Evolutionary conservation across 2,888 invertebrate genomes (phyloP).

Genomic region (Holacanthella duospinosa): DNA sequence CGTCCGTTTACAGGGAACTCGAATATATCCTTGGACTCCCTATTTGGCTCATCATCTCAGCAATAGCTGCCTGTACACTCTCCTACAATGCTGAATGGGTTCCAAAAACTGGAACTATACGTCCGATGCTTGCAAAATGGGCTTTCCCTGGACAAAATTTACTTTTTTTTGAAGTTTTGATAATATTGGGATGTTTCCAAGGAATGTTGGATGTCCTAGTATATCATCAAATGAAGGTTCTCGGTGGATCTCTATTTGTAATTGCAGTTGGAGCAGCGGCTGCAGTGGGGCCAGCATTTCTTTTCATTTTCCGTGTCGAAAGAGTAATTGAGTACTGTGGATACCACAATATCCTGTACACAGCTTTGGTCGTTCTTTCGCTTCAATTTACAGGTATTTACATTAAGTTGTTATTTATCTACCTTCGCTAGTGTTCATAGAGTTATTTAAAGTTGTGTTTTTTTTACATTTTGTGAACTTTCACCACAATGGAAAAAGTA

Average conservation of each 20-base stretch:
- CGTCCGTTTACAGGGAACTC: constrained; percentile 32
- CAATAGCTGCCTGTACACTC: constrained; percentile 20
- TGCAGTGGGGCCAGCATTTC: constrained; percentile 28
- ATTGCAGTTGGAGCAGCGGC: constrained; percentile 31
- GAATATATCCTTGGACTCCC: constrained; percentile 26
- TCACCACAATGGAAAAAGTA: background rate
- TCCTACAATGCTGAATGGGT: constrained; percentile 33
- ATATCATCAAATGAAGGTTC: constrained; percentile 30
- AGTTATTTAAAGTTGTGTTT: too few species aligned
- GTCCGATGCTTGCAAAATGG: constrained; percentile 35
- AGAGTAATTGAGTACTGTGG: constrained; percentile 37
- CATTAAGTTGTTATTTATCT: background rate
- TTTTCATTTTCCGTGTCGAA: constrained; percentile 35
- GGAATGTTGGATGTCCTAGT: constrained; percentile 29
- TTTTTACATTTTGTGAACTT: background rate
- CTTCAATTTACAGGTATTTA: constrained; percentile 34
- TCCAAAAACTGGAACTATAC: constrained; percentile 27
- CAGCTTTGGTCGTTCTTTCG: constrained; percentile 32
- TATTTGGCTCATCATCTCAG: constrained; percentile 25
- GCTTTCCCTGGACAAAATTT: constrained; percentile 24
- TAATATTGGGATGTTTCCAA: constrained; percentile 29
- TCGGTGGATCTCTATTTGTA: constrained; percentile 25
- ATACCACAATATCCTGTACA: constrained; percentile 33
- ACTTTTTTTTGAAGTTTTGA: constrained; percentile 28
- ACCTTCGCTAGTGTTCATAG: too few species aligned